These are phyloP conservation scores for Agonopterix arenella DNA, from an alignment of 2,888 invertebrate genomes.

Conservation along the genomic window DNA sequence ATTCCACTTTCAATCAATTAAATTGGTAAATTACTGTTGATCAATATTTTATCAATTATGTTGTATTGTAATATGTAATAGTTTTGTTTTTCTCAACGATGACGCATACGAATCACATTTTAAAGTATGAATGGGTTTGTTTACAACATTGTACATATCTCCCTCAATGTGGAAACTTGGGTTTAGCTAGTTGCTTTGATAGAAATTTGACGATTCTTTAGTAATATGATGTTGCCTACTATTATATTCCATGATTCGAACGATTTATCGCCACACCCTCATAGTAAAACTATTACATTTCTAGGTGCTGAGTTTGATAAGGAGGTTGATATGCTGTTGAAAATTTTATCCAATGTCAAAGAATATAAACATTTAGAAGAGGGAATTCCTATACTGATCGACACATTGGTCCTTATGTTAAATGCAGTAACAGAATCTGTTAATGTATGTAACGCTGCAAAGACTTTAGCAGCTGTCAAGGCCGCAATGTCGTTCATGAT, in stretches of 20 bases:
- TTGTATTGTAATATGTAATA: constrained; percentile 22
- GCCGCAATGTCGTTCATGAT: constrained; percentile 8
- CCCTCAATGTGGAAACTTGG: constrained; percentile 44
- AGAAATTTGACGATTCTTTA: constrained; percentile 58
- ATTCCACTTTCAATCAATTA: constrained; percentile 18
- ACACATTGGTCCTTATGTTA: constrained; percentile 26
- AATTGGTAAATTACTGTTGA: too few relatives aligned
- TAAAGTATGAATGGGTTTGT: not conserved
- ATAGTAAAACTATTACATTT: constrained; percentile 5
- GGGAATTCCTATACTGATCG: constrained; percentile 27
- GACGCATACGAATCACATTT: not conserved
- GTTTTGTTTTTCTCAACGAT: constrained; percentile 27
- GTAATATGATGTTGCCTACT: constrained; percentile 57
- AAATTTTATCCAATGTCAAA: constrained; percentile 20
- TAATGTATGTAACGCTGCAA: constrained; percentile 20
- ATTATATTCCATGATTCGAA: not conserved
- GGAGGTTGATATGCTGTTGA: constrained; percentile 24
- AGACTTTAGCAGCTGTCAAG: constrained; percentile 25
- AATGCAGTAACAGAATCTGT: constrained; percentile 15
- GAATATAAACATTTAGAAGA: constrained; percentile 22
- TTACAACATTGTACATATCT: constrained; percentile 24
- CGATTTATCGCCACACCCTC: too few relatives aligned
- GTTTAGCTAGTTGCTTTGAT: constrained; percentile 38
- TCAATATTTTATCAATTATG: not conserved
- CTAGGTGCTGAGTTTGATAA: constrained; percentile 20